Evolutionary conservation across 2,797 vertebrate species (phyloP).

Genomic region (Malacoraja senta): DNA sequence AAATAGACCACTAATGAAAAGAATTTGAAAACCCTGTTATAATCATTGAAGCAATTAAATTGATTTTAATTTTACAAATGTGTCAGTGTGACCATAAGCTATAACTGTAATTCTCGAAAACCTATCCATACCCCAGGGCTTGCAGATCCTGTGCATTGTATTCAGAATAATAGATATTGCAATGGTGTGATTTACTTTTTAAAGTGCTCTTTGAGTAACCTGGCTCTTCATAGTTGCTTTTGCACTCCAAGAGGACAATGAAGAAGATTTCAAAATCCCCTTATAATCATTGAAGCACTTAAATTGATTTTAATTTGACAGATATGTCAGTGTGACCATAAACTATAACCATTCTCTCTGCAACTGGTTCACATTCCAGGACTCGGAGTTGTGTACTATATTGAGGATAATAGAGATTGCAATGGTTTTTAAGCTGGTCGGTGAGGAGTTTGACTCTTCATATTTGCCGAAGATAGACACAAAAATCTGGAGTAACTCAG

Average conservation of each 20-base stretch:
- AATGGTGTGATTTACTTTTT: not conserved
- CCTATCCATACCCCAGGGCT: not conserved
- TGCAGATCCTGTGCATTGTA: not conserved
- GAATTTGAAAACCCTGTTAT: slow-evolving; percentile 13
- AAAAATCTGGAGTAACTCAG: too few species aligned
- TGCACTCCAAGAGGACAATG: too few species aligned
- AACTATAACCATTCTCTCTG: not conserved
- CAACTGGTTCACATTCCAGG: not conserved
- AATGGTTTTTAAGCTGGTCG: not conserved
- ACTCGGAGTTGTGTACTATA: not conserved
- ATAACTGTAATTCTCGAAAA: not conserved
- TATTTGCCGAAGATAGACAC: not conserved
- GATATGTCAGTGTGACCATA: not conserved
- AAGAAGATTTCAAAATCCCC: slow-evolving; percentile 6
- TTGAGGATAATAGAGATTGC: not conserved
- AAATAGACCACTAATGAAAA: slow-evolving; percentile 27
- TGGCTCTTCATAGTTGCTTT: not conserved
- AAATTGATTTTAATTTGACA: slow-evolving; percentile 31
- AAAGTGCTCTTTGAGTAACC: not conserved
- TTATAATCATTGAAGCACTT: slow-evolving; percentile 1
- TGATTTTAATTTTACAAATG: slow-evolving; percentile 31
- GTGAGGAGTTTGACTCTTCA: not conserved
- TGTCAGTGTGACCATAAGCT: slow-evolving; percentile 14
- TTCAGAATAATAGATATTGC: not conserved
- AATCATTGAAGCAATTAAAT: slow-evolving; percentile 28